phyloP scores from a whole-genome alignment of 1,140 invertebrate species.

The Bombus picipes region DNA sequence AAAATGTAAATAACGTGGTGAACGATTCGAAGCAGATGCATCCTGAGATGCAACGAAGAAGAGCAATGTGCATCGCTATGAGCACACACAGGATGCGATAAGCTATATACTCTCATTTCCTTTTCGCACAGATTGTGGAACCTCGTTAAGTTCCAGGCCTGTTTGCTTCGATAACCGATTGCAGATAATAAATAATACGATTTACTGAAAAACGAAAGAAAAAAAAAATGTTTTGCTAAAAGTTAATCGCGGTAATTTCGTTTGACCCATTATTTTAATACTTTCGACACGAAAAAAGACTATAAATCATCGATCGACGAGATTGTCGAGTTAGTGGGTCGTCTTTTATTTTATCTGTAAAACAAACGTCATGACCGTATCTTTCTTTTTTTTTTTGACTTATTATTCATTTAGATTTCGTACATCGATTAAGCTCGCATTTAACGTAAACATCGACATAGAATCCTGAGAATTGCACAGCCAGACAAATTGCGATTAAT shows the following conservation, averaged over 20 bases:
- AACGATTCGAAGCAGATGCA: no score
- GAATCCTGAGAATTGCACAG: background rate
- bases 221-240: background rate
- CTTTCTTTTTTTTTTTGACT: background rate
- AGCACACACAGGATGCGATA: slow-evolving; percentile 16
- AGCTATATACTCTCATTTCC: background rate
- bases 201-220: background rate
- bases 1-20: background rate
- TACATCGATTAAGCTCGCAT: background rate
- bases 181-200: background rate
- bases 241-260: background rate
- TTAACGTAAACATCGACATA: background rate
- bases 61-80: background rate
- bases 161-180: background rate
- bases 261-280: background rate
- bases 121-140: slow-evolving; percentile 7
- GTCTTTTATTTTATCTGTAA: background rate
- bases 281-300: background rate
- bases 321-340: background rate
- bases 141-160: background rate
- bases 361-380: background rate
- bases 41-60: slow-evolving; percentile 8
- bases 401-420: background rate
- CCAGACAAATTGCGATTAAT: background rate
- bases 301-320: background rate